Evolutionary conservation across 2,888 invertebrate genomes (phyloP), one percentile per base, ranked within the genome.

Genomic region (Diachrysia chrysitis): DNA sequence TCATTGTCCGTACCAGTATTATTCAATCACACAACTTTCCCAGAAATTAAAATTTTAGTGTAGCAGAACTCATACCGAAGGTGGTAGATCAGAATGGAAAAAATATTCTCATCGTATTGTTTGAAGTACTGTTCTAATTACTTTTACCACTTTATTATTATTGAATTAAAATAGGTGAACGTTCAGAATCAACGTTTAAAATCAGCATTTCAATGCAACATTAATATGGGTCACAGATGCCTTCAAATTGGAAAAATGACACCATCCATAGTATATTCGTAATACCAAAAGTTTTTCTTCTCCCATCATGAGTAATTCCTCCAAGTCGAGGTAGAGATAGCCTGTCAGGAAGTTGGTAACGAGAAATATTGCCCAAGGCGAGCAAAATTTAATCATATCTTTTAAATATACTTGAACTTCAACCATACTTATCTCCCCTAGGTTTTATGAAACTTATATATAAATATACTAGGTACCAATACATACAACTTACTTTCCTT

Each of bases 1-100:
- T 74, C 56, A 56, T 61, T 69, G 63, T 64, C 63, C 46, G 25
- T 42, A 19, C 42, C n/a, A n/a, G 14, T 29, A 32, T 53, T 23
- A 66, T 56, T 66, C 46, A 66, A 59, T 64, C 17, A 60, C 32
- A n/a, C 55, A 78, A 63, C 21, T 59, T 53, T 53, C n/a, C 10
- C 3, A 55, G 7, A 9, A 23, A 56, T 46, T 42, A 17, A 53
- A 51, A 65, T 62, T 58, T 54, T 17, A 63, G 32, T 66, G 71
- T 63, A 58, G 66, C 56, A 17, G 29, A 60, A 16, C 32, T 51
- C 12, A 12, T 51, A 62, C 57, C 65, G 16, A 63, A 58, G 66
- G 51, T 56, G 55, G 46, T 23, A 29, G 54, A 42, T 60, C 46
- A 12, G 25, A 58, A 46, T 21, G 19, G 21, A 19, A 21, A 51